Percentiles rank a stretch among this genome's conserved stretches.
These are phyloP conservation scores for Vulpes lagopus DNA, from an alignment of 2,113 vertebrate species.

Conservation along the genomic window DNA sequence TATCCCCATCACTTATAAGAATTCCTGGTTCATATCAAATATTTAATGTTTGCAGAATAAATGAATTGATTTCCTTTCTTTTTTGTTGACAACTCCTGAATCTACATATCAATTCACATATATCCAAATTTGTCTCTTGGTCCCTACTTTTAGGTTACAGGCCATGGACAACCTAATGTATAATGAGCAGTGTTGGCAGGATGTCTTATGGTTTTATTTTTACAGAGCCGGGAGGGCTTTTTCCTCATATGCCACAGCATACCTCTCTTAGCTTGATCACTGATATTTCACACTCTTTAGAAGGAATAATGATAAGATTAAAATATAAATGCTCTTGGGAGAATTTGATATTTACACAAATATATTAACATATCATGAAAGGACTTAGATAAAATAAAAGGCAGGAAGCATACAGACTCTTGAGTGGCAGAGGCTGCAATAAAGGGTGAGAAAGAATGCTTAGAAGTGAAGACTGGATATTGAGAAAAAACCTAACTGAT, in stretches of 20 bases:
- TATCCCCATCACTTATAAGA: background rate
- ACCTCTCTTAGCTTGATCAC: background rate
- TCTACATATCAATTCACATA: background rate
- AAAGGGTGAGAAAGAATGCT: background rate
- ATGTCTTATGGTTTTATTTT: background rate
- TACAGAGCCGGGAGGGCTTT: background rate
- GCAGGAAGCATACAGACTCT: background rate
- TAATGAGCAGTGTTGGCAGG: background rate
- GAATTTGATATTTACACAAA: background rate
- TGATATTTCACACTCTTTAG: constrained; percentile 36
- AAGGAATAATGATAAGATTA: constrained; percentile 5
- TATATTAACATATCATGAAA: background rate
- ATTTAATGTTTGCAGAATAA: constrained; percentile 37
- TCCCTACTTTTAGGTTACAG: background rate
- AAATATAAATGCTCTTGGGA: constrained; percentile 31
- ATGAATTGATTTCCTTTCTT: background rate
- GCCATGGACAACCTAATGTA: background rate
- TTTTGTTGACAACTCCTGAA: background rate
- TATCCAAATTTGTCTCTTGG: background rate
- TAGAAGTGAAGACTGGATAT: background rate
- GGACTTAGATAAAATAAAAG: background rate
- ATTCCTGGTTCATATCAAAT: background rate
- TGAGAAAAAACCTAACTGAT: background rate
- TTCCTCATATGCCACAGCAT: background rate
- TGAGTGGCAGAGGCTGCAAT: background rate